Conservation (phyloP, 2,113 vertebrate genomes). For the Hydrolagus affinis region DNA sequence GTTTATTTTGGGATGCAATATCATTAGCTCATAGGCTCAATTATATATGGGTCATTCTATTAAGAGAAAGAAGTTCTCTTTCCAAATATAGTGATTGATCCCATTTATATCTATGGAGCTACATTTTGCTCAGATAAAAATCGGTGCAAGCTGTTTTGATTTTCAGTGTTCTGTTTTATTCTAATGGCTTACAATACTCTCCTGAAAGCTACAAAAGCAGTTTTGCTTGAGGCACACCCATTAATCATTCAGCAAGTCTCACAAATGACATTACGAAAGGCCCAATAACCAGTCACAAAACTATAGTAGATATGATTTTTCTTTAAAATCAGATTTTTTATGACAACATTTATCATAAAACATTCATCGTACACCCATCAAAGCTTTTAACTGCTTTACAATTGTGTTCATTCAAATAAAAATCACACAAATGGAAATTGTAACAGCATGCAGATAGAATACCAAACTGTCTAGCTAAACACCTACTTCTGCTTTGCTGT, state of each 20-base stretch:
- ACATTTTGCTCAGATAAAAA: background rate
- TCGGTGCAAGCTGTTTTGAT: background rate
- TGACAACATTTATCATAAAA: conserved; percentile 25
- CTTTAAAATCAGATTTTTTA: conserved; percentile 20
- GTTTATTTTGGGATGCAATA: no score
- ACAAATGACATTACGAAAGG: background rate
- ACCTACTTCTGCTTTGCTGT: background rate
- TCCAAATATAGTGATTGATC: background rate
- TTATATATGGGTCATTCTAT: no score
- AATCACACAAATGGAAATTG: background rate
- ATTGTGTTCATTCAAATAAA: background rate
- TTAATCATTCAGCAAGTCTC: conserved; percentile 14
- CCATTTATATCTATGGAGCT: background rate
- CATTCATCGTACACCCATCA: conserved; percentile 7
- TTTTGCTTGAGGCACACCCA: conserved; percentile 22
- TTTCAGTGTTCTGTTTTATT: background rate
- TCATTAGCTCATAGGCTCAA: no score
- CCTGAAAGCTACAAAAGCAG: background rate
- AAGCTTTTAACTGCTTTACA: background rate
- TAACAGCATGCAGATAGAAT: background rate
- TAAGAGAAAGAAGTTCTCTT: background rate
- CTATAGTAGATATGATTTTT: conserved; percentile 21
- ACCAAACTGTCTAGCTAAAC: background rate
- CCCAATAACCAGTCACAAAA: conserved; percentile 21
- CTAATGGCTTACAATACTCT: background rate